phyloP scores from a whole-genome alignment of 2,113 vertebrate genomes.

The Nothoprocta pentlandii region DNA sequence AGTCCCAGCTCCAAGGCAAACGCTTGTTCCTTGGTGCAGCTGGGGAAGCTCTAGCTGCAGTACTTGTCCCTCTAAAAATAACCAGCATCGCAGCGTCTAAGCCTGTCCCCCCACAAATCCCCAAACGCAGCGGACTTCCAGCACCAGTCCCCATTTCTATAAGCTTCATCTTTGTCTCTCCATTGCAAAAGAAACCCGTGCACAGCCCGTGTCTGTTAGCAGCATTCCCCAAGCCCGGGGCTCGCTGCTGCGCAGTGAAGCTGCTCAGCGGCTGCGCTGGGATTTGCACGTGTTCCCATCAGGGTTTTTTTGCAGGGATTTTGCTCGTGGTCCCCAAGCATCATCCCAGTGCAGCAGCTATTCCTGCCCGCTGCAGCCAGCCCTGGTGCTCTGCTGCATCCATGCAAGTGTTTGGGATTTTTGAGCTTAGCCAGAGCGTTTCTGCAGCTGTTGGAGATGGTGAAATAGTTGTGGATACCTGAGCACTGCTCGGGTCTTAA shows the following conservation, averaged over 20 bases:
- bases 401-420: not conserved
- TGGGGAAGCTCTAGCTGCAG: not conserved
- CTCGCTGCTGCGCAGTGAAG: not conserved
- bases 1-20: not conserved
- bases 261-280: slow-evolving; percentile 16
- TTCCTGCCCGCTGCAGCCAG: not conserved
- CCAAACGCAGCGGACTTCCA: not conserved
- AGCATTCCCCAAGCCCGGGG: not conserved
- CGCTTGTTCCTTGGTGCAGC: not conserved
- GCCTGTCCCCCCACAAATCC: slow-evolving; percentile 28
- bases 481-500: not conserved
- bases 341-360: not conserved
- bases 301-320: slow-evolving; percentile 4
- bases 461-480: not conserved
- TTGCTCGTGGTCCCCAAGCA: slow-evolving; percentile 1
- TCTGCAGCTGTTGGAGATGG: not conserved
- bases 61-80: slow-evolving; percentile 66
- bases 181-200: not conserved
- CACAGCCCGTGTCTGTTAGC: slow-evolving; percentile 9
- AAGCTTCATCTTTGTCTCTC: slow-evolving; percentile 28
- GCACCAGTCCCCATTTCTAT: slow-evolving; percentile 30
- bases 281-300: slow-evolving; percentile 23
- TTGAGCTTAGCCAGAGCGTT: not conserved
- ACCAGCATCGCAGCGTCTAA: slow-evolving; percentile 32
- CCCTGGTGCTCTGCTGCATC: not conserved